Evolutionary conservation across 1,140 invertebrate species (phyloP).

Genomic region (Listronotus oregonensis): DNA sequence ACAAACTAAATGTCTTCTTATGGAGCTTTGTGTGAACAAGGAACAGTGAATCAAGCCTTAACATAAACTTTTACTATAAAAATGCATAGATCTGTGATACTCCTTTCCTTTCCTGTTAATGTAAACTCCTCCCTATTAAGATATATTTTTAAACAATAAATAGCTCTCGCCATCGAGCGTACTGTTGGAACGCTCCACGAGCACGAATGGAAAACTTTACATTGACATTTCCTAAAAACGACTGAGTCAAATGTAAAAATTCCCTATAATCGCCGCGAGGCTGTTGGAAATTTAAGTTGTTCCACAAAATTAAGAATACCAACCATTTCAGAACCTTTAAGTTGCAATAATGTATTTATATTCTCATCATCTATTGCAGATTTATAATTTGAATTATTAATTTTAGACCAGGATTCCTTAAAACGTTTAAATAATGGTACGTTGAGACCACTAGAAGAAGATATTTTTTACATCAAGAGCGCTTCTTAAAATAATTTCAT

Average conservation of each 20-base stretch:
- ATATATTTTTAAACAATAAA: too few species aligned
- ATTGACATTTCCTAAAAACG: conserved; percentile 44
- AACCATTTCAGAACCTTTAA: conserved; percentile 16
- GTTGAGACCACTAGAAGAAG: conserved; percentile 28
- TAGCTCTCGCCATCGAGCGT: conserved; percentile 52
- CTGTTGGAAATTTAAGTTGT: conserved; percentile 28
- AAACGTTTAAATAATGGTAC: conserved; percentile 32
- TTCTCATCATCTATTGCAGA: too few species aligned
- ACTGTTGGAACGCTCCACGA: conserved; percentile 56
- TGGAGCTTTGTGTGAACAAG: background rate
- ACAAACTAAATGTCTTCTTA: background rate
- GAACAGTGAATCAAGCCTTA: conserved; percentile 3
- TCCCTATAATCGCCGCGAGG: background rate
- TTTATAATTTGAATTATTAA: too few species aligned
- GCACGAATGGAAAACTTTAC: conserved; percentile 53
- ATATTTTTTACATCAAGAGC: conserved; percentile 36
- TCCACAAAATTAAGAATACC: too few species aligned
- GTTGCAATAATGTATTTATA: conserved; percentile 1
- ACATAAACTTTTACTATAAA: conserved; percentile 1
- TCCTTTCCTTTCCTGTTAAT: conserved; percentile 35
- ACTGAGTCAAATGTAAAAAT: conserved; percentile 22
- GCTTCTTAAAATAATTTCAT: conserved; percentile 39
- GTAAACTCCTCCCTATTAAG: conserved; percentile 41
- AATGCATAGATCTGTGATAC: conserved; percentile 30
- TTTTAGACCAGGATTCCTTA: conserved; percentile 25